phyloP scores from a whole-genome alignment of 2,888 invertebrate genomes.

The Microchrysa polita region DNA sequence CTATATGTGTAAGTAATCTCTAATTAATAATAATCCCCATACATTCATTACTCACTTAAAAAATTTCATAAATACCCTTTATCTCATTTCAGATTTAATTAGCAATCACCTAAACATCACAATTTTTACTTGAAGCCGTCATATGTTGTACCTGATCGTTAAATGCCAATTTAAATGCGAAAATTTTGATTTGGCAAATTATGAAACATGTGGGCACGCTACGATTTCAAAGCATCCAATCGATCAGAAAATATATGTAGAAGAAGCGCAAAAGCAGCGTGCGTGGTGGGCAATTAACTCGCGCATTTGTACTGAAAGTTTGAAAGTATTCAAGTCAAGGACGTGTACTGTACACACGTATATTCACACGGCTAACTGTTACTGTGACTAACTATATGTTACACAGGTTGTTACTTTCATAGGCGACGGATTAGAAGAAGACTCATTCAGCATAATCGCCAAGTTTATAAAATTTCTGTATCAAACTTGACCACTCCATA shows the following conservation, averaged over 20 bases:
- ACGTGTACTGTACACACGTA: too few species aligned
- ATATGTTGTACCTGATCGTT: neutral
- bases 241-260: neutral
- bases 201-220: slow-evolving; percentile 5
- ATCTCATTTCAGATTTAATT: too few species aligned
- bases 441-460: neutral
- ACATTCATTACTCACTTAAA: too few species aligned
- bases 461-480: neutral
- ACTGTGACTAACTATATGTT: too few species aligned
- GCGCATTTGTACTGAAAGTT: neutral
- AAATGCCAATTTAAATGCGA: slow-evolving; percentile 2
- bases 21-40: too few species aligned
- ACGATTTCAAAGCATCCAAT: neutral
- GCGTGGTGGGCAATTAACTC: neutral
- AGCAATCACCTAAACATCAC: too few species aligned
- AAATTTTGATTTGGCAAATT: slow-evolving; percentile 4
- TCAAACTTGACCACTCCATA: too few species aligned
- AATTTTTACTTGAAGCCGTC: neutral
- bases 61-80: too few species aligned
- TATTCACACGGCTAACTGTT: neutral
- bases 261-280: too few species aligned
- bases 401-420: neutral
- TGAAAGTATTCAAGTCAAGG: slow-evolving; percentile 20
- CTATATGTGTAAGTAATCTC: too few species aligned
- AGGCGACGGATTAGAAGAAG: neutral